Evolutionary conservation across 1,140 invertebrate species (phyloP).

Genomic region (Drosophila navojoa): DNA sequence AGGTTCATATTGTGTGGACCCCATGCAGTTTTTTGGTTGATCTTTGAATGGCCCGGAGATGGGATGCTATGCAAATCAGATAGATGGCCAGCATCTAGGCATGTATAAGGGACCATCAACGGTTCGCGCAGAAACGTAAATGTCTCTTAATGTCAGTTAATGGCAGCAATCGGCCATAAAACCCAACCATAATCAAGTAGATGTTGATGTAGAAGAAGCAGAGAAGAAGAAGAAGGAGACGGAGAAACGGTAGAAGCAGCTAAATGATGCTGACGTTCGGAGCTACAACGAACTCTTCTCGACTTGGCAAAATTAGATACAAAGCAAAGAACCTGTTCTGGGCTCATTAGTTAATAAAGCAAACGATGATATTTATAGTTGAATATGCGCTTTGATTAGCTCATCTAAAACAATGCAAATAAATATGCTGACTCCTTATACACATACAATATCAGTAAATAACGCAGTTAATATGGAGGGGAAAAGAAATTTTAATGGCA

Average conservation of each 20-base stretch:
- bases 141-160: slow-evolving; percentile 30
- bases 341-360: slow-evolving; percentile 23
- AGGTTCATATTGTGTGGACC: background rate
- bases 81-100: slow-evolving; percentile 6
- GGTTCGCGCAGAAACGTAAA: slow-evolving; percentile 21
- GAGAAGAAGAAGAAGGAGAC: background rate
- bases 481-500: too few species aligned
- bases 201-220: background rate
- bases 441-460: background rate
- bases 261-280: background rate
- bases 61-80: slow-evolving; percentile 39
- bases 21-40: slow-evolving; percentile 18
- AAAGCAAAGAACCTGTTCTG: slow-evolving; percentile 38
- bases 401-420: slow-evolving; percentile 19
- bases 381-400: slow-evolving; percentile 25
- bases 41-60: background rate
- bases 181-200: background rate
- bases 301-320: slow-evolving; percentile 17
- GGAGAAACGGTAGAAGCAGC: background rate
- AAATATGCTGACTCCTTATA: background rate
- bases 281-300: slow-evolving; percentile 10
- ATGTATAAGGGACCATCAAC: slow-evolving; percentile 23
- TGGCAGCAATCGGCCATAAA: slow-evolving; percentile 21
- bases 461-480: too few species aligned
- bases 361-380: slow-evolving; percentile 22